phyloP scores from a whole-genome alignment of 2,888 invertebrate genomes.

The Zelleria hepariella region DNA sequence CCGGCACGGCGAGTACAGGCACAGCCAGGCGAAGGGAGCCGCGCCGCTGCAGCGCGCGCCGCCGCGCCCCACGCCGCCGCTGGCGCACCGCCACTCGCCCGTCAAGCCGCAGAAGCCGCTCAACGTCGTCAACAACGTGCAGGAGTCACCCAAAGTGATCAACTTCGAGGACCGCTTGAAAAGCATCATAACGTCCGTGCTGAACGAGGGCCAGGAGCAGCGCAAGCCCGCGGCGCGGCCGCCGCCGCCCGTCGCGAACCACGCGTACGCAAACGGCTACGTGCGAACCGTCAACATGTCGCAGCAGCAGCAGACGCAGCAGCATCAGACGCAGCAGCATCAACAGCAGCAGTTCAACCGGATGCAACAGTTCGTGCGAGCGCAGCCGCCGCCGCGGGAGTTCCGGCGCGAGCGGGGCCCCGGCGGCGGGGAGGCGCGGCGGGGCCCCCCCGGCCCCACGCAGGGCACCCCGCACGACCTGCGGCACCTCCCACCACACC shows the following conservation, averaged over 20 bases:
- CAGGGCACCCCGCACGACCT: constrained; percentile 19
- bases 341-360: not conserved
- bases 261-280: constrained; percentile 40
- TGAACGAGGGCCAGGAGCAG: constrained; percentile 84
- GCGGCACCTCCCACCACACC: constrained; percentile 17
- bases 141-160: constrained; percentile 87
- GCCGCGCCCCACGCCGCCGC: constrained; percentile 27
- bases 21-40: constrained; percentile 16
- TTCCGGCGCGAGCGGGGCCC: not conserved
- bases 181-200: constrained; percentile 87
- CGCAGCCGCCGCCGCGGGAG: not conserved
- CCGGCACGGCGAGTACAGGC: constrained; percentile 33
- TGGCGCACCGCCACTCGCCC: constrained; percentile 39
- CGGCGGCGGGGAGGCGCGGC: not conserved
- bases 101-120: constrained; percentile 53
- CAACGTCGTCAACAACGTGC: constrained; percentile 66
- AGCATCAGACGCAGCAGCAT: not conserved
- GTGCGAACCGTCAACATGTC: constrained; percentile 17
- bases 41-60: constrained; percentile 34
- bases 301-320: constrained; percentile 10
- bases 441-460: constrained; percentile 24
- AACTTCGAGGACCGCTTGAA: constrained; percentile 93
- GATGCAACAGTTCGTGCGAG: not conserved
- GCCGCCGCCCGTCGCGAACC: constrained; percentile 12
- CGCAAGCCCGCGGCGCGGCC: constrained; percentile 14